Evolutionary conservation across 1,140 invertebrate species (phyloP), one percentile per base, ranked within the genome.

Genomic region (Acromyrmex echinatior): DNA sequence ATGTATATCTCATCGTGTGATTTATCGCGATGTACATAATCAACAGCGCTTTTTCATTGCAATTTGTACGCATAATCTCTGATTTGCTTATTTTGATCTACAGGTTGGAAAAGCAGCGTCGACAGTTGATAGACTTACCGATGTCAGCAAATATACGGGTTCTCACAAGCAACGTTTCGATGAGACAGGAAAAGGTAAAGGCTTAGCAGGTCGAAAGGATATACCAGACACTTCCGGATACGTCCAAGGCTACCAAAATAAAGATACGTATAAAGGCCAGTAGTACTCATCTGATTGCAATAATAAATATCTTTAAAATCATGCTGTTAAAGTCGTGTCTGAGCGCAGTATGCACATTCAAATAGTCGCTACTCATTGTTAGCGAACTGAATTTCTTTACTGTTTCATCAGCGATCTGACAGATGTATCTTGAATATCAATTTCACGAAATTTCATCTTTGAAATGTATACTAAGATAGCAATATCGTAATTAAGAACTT

Each of bases 91-190:
- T 80, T 45, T 74, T 31, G 1, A 49, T 78, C 89, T 85, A 95
- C 94, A 97, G 94, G 95, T 96, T 39, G 97, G 97, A 86, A 97
- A 97, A 28, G 95, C 96, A 45, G 97, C 97, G 0, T 97, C 97
- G 4, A 97, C 98, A 5, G 97, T 99, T 2, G 98, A 98, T 81
- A 96, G 98, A 77, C 93, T 99, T 87, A 99, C 99, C 10, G 98
- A 99, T 93, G 97, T 98, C 5, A 97, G 97, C 81, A 98, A 98
- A 93, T 99, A 98, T 95, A 99, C 98, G 0, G 98, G 98, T 9
- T 98, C 98, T 0, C 98, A 98, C 94, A 98, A 98, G 93, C 97
- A 98, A 89, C 96, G 98, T 49, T 99, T 98, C 93, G 98, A 98
- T 94, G 97, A 97, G 65, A 95, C 96, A 1, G 98, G 98, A 25